Conservation (phyloP, 2,113 vertebrate genomes). For the Istiophorus platypterus region DNA sequence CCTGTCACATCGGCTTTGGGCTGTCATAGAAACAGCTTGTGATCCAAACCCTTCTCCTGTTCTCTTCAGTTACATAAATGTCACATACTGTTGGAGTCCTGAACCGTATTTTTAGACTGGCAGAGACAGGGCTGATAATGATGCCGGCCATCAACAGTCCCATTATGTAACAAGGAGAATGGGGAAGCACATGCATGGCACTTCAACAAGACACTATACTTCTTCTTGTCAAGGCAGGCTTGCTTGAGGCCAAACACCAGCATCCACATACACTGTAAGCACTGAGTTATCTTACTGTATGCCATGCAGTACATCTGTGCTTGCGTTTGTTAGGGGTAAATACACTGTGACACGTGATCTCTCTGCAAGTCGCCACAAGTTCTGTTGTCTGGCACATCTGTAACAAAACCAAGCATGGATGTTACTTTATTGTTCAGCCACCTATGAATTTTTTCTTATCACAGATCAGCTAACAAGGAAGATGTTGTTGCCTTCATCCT, state of each 20-base stretch:
- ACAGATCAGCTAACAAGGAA: constrained; percentile 16
- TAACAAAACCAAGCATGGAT: constrained; percentile 14
- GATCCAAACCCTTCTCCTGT: constrained; percentile 64
- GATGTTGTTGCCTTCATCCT: background rate
- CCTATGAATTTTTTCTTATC: constrained; percentile 14
- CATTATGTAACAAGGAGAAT: constrained; percentile 64
- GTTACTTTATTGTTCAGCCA: constrained; percentile 10
- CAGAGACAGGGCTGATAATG: constrained; percentile 64
- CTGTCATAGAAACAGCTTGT: constrained; percentile 66
- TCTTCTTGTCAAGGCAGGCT: constrained; percentile 33
- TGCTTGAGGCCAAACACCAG: constrained; percentile 25
- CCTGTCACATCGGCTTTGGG: constrained; percentile 62
- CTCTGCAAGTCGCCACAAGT: constrained; percentile 11
- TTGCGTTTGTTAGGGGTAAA: constrained; percentile 7
- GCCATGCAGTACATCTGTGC: constrained; percentile 6
- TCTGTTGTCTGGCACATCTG: constrained; percentile 21
- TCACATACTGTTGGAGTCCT: constrained; percentile 68
- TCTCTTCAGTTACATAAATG: constrained; percentile 71
- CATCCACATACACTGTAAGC: constrained; percentile 39
- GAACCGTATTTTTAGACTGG: constrained; percentile 72
- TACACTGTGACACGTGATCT: background rate
- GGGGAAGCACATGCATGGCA: constrained; percentile 22
- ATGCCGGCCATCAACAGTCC: constrained; percentile 69
- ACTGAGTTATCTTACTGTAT: constrained; percentile 26
- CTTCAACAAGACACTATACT: constrained; percentile 23